Evolutionary conservation across 2,888 invertebrate genomes (phyloP).

Genomic region (Drosophila conformis): DNA sequence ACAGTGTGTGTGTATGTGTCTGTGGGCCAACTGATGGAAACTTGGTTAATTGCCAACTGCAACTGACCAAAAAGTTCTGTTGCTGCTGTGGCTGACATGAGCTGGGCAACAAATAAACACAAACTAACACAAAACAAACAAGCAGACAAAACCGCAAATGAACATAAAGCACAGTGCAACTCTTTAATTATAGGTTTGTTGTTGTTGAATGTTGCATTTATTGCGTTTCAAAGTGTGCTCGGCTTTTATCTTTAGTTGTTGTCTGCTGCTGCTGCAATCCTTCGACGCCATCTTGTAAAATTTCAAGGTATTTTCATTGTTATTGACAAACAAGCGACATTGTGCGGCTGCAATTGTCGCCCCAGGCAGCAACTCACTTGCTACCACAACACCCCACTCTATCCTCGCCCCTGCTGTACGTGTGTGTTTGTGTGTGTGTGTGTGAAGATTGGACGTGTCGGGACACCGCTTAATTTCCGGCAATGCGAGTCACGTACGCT

Average conservation of each 20-base stretch:
- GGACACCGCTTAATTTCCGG: slow-evolving; percentile 74
- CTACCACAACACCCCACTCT: not conserved
- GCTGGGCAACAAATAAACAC: slow-evolving; percentile 9
- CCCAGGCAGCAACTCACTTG: slow-evolving; percentile 17
- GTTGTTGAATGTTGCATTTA: not conserved
- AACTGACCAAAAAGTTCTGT: slow-evolving; percentile 28
- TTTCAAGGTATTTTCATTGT: slow-evolving; percentile 52
- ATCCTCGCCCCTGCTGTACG: not conserved
- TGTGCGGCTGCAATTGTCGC: slow-evolving; percentile 67
- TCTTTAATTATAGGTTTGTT: slow-evolving; percentile 20
- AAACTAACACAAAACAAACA: slow-evolving; percentile 8
- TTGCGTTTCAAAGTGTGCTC: slow-evolving; percentile 26
- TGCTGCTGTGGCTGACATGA: slow-evolving; percentile 19
- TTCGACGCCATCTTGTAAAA: slow-evolving; percentile 11
- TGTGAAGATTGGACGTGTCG: slow-evolving; percentile 62
- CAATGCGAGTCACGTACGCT: slow-evolving; percentile 73
- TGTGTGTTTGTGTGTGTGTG: slow-evolving; percentile 8
- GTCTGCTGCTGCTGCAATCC: not conserved
- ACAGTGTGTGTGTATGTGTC: slow-evolving; percentile 41
- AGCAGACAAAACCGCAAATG: slow-evolving; percentile 25
- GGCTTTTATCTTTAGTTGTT: slow-evolving; percentile 2
- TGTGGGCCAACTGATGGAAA: slow-evolving; percentile 10
- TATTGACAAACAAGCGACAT: slow-evolving; percentile 73
- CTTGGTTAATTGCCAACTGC: slow-evolving; percentile 56
- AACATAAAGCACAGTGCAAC: slow-evolving; percentile 37